A percentile compares a stretch with the other conserved stretches of the same genome.
Conservation (phyloP, 2,113 vertebrate species). For the Pluvianellus socialis region DNA sequence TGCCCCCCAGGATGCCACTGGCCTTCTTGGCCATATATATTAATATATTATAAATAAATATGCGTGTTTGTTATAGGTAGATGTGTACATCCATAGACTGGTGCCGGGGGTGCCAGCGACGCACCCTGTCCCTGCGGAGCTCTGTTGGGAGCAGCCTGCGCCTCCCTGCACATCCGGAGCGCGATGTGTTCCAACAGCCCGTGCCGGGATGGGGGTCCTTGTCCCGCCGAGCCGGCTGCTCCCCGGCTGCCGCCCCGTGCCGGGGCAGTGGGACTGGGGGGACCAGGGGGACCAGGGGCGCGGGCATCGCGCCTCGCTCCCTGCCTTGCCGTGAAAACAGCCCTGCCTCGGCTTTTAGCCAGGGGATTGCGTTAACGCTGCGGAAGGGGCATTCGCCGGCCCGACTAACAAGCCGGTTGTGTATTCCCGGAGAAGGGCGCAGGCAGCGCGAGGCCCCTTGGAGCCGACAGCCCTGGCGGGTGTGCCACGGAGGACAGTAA, state of each 20-base stretch:
- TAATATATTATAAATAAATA: not conserved
- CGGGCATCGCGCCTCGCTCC: constrained; percentile 48
- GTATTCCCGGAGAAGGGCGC: not conserved
- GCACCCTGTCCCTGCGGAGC: not conserved
- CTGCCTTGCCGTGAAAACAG: constrained; percentile 52
- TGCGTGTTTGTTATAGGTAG: no score
- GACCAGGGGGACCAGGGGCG: not conserved
- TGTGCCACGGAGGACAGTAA: not conserved
- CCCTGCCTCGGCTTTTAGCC: not conserved
- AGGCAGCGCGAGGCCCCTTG: not conserved
- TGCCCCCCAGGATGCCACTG: not conserved
- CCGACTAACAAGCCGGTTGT: not conserved
- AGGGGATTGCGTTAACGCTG: not conserved
- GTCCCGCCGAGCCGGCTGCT: constrained; percentile 74
- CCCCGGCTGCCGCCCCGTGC: constrained; percentile 72
- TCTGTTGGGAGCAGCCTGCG: not conserved
- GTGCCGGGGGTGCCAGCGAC: not conserved
- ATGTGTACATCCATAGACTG: no score
- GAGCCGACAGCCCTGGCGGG: not conserved
- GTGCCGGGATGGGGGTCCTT: constrained; percentile 67
- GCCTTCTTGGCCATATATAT: not conserved
- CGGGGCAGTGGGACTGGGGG: not conserved
- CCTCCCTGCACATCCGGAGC: no score
- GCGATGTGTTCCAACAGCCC: no score
- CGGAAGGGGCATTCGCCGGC: not conserved